phyloP scores from a whole-genome alignment of 2,113 vertebrate genomes.

The Gracilinanus agilis region DNA sequence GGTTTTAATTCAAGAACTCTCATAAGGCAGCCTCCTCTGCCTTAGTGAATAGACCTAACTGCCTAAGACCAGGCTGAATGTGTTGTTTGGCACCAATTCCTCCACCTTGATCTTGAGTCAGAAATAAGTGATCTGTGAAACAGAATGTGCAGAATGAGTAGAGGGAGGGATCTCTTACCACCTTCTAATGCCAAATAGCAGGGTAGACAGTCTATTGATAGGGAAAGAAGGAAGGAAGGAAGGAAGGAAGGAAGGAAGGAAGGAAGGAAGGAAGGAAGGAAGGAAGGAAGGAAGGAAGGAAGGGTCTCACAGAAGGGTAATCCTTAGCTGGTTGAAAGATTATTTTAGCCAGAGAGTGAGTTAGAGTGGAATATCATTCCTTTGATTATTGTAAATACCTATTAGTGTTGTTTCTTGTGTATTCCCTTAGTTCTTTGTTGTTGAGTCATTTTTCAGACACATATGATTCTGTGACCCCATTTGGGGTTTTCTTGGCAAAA shows the following conservation, averaged over 20 bases:
- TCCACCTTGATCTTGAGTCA: neutral
- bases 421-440: neutral
- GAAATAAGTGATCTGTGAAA: neutral
- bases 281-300: too few relatives aligned
- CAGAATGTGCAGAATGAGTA: neutral
- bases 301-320: neutral
- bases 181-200: neutral
- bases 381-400: neutral
- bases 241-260: too few relatives aligned
- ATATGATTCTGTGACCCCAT: too few relatives aligned
- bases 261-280: too few relatives aligned
- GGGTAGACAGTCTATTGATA: neutral
- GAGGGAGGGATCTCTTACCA: neutral
- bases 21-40: neutral
- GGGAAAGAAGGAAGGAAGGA: too few relatives aligned
- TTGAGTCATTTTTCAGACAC: neutral
- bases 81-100: neutral
- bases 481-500: too few relatives aligned
- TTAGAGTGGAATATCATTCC: neutral
- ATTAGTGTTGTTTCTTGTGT: neutral
- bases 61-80: neutral
- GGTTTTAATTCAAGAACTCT: neutral
- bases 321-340: neutral
- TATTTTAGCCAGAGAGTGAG: neutral
- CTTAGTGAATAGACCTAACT: neutral